phyloP scores from a whole-genome alignment of 2,888 invertebrate genomes.

The Agapostemon virescens region DNA sequence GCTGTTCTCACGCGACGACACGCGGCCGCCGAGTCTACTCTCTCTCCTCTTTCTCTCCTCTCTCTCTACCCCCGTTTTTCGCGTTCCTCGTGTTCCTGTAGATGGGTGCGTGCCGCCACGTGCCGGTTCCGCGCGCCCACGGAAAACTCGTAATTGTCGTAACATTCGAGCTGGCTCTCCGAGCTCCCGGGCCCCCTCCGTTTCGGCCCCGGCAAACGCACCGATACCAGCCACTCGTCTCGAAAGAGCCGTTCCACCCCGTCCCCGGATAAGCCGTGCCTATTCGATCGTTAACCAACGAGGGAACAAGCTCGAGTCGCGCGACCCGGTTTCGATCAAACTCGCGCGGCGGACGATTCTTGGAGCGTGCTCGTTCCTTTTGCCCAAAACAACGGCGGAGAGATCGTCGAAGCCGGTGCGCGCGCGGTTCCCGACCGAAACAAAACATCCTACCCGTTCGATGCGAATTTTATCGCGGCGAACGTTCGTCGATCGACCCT shows the following conservation, averaged over 20 bases:
- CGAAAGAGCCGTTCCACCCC: slow-evolving; percentile 19
- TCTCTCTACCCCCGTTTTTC: slow-evolving; percentile 41
- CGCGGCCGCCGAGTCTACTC: slow-evolving; percentile 62
- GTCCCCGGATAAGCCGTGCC: neutral
- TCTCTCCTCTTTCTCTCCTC: neutral
- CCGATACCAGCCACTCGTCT: slow-evolving; percentile 36
- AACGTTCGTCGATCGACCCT: too few relatives aligned
- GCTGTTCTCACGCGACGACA: slow-evolving; percentile 78
- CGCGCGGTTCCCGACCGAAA: too few relatives aligned
- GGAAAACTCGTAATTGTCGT: slow-evolving; percentile 79
- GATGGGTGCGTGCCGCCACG: slow-evolving; percentile 64
- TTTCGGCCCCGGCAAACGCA: slow-evolving; percentile 25
- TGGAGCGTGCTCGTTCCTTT: too few relatives aligned
- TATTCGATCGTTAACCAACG: slow-evolving; percentile 4
- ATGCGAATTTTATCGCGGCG: too few relatives aligned
- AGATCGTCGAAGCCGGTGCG: too few relatives aligned
- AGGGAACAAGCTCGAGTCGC: neutral
- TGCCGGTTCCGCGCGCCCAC: slow-evolving; percentile 72
- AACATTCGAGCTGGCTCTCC: slow-evolving; percentile 66
- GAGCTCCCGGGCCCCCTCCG: neutral
- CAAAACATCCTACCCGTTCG: too few relatives aligned
- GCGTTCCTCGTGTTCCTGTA: too few relatives aligned
- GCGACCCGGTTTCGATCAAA: neutral
- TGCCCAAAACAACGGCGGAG: too few relatives aligned
- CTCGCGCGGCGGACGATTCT: neutral